phyloP scores from a whole-genome alignment of 2,888 invertebrate species.

The Endomychus coccineus region DNA sequence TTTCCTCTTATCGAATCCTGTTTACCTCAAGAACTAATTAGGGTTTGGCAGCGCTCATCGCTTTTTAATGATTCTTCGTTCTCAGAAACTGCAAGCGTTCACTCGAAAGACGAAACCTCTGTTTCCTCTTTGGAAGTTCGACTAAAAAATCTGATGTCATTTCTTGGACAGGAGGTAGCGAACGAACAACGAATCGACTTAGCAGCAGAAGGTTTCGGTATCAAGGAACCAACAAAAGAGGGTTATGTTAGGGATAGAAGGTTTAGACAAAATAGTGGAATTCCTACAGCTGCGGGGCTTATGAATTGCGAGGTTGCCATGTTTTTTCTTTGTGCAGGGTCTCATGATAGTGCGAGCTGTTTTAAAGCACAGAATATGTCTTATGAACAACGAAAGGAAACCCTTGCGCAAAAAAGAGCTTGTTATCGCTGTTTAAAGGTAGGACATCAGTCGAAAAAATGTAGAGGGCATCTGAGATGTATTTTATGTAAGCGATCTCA shows the following conservation, averaged over 20 bases:
- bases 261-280: background rate
- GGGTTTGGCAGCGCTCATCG: no score
- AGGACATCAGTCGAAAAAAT: conserved; percentile 5
- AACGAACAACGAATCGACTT: conserved; percentile 4
- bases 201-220: conserved; percentile 2
- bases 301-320: conserved; percentile 16
- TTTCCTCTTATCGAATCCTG: conserved; percentile 1
- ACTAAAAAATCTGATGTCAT: conserved; percentile 3
- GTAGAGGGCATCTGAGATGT: conserved; percentile 6
- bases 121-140: conserved; percentile 5
- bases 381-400: no score
- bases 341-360: no score
- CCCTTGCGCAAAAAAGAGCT: no score
- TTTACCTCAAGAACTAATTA: no score
- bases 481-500: conserved; percentile 5
- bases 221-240: no score
- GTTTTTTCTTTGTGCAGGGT: conserved; percentile 7
- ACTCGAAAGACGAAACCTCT: no score
- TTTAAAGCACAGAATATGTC: no score
- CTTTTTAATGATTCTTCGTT: no score
- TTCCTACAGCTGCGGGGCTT: conserved; percentile 15
- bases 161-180: conserved; percentile 3
- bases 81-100: no score
- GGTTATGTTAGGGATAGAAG: no score
- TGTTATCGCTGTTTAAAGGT: no score